phyloP scores from a whole-genome alignment of 2,888 invertebrate species.

The Hetaerina titia region DNA sequence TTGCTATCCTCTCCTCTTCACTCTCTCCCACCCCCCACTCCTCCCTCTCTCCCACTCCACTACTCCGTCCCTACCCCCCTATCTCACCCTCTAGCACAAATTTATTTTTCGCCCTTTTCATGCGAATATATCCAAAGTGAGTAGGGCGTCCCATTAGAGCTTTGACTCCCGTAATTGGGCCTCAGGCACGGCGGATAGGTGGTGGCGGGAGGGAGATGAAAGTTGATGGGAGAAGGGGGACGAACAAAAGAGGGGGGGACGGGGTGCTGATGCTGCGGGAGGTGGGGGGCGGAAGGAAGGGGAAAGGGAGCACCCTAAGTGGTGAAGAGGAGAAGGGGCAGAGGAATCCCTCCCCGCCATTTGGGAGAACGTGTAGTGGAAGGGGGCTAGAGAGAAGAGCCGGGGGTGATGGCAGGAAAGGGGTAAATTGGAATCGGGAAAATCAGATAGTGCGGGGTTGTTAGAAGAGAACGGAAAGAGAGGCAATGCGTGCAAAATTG shows the following conservation, averaged over 20 bases:
- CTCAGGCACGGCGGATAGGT: background rate
- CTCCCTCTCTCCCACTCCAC: background rate
- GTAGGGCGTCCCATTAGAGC: slow-evolving; percentile 42
- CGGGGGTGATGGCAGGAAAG: too few relatives aligned
- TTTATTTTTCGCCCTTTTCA: slow-evolving; percentile 13
- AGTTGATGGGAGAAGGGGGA: background rate
- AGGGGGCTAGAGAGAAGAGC: too few relatives aligned
- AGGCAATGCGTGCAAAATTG: slow-evolving; percentile 7
- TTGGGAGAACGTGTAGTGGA: too few relatives aligned
- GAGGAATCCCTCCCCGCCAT: too few relatives aligned
- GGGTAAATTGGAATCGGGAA: background rate
- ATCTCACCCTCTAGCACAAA: background rate
- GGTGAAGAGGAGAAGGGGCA: background rate
- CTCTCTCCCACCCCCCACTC: background rate
- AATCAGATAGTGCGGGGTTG: background rate
- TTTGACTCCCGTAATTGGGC: slow-evolving; percentile 41
- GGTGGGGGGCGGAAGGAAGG: background rate
- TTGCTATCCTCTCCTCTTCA: background rate
- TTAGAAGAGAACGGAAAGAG: background rate
- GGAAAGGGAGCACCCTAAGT: background rate
- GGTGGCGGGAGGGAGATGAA: background rate
- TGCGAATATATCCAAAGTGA: slow-evolving; percentile 3
- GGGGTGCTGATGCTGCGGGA: background rate
- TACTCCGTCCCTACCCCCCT: background rate
- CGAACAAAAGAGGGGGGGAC: too few relatives aligned